Conservation (phyloP, 1,140 invertebrate species). For the Heterodera schachtii region DNA sequence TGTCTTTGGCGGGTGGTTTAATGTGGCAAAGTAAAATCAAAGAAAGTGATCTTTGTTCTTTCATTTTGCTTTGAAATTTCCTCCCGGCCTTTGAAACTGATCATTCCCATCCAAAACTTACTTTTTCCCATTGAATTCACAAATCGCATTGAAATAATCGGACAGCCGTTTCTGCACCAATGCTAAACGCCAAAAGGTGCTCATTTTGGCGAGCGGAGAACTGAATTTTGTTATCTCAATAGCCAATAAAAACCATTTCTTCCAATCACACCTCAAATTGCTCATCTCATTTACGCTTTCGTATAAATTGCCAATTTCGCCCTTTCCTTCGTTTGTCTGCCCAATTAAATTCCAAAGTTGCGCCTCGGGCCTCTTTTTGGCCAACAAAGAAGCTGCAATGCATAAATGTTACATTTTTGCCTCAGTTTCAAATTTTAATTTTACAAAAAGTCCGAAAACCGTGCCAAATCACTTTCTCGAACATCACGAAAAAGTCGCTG, state of each 20-base stretch:
- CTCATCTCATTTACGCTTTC: slow-evolving; percentile 20
- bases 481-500: slow-evolving; percentile 31
- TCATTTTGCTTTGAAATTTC: no score
- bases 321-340: slow-evolving; percentile 2
- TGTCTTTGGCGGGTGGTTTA: no score
- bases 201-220: slow-evolving; percentile 14
- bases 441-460: slow-evolving; percentile 20
- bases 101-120: slow-evolving; percentile 15
- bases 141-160: slow-evolving; percentile 26
- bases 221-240: background rate
- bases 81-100: background rate
- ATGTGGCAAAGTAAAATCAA: no score
- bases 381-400: slow-evolving; percentile 8
- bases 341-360: slow-evolving; percentile 28
- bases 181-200: slow-evolving; percentile 28
- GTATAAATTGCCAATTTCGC: slow-evolving; percentile 16
- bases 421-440: background rate
- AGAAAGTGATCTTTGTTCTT: no score
- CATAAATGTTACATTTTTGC: background rate
- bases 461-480: slow-evolving; percentile 33
- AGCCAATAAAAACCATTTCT: background rate
- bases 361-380: slow-evolving; percentile 3
- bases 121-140: slow-evolving; percentile 16
- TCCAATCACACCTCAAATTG: slow-evolving; percentile 3
- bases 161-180: slow-evolving; percentile 28